Conservation (phyloP, 1,140 invertebrate species). For the Brachionus paranguensis region DNA sequence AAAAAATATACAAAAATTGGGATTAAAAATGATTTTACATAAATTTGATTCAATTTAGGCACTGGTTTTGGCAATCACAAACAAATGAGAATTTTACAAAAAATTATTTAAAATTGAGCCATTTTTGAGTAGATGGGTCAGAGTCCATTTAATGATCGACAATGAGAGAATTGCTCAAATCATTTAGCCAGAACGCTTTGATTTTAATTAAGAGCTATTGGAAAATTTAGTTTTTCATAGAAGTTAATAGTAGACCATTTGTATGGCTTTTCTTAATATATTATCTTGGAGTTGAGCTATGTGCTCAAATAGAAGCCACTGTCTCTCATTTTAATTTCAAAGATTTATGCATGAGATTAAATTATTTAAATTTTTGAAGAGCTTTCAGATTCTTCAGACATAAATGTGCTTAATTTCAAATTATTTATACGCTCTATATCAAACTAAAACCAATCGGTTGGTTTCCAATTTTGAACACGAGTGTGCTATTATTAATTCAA, state of each 20-base stretch:
- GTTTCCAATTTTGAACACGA: neutral
- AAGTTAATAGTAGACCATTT: neutral
- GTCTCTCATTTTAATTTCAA: neutral
- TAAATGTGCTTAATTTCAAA: slow-evolving; percentile 1
- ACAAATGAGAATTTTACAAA: too few relatives aligned
- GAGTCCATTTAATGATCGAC: neutral
- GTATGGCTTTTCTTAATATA: neutral
- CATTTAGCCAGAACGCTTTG: neutral
- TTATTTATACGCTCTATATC: neutral
- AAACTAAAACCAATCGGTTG: neutral
- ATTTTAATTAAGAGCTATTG: neutral
- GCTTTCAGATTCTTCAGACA: neutral
- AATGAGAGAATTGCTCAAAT: neutral
- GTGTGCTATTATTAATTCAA: neutral
- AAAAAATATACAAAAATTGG: too few relatives aligned
- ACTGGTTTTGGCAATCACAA: too few relatives aligned
- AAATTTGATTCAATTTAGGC: too few relatives aligned
- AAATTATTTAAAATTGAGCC: neutral
- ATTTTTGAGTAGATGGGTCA: neutral
- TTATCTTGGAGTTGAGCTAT: neutral
- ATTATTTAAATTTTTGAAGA: neutral
- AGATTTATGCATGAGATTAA: neutral
- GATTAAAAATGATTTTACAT: too few relatives aligned
- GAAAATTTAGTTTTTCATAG: neutral
- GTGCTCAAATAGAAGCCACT: neutral